Conservation (phyloP, 2,888 invertebrate species). For the Dicranocentrus wangi region DNA sequence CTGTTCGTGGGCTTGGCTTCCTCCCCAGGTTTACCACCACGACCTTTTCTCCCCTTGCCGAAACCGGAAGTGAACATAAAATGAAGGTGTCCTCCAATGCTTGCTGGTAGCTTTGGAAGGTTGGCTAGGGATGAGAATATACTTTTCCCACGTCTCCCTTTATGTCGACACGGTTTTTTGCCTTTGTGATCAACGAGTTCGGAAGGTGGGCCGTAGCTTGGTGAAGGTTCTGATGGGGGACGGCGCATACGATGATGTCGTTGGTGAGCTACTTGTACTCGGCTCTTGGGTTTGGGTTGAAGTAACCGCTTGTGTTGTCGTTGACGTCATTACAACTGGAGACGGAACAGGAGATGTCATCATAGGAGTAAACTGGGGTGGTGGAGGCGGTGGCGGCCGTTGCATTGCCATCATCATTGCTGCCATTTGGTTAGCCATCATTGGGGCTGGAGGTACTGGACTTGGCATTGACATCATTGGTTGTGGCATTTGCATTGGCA, state of each 20-base stretch:
- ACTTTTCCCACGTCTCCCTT: slow-evolving; percentile 24
- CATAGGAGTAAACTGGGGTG: too few relatives aligned
- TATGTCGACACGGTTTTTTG: slow-evolving; percentile 11
- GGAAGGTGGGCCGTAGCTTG: slow-evolving; percentile 4
- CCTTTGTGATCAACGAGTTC: not conserved
- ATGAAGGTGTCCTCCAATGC: slow-evolving; percentile 36
- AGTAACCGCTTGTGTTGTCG: not conserved
- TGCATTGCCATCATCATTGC: not conserved
- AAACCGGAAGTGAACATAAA: slow-evolving; percentile 38
- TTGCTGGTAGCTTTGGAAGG: slow-evolving; percentile 29
- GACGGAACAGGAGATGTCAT: not conserved
- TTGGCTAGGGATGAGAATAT: not conserved
- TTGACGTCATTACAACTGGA: not conserved
- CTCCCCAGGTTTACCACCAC: not conserved
- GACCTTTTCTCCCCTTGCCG: slow-evolving; percentile 18
- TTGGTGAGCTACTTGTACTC: not conserved
- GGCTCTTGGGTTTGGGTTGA: not conserved
- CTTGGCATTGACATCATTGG: not conserved
- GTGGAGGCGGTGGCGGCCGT: not conserved
- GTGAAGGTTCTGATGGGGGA: not conserved
- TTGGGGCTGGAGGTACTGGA: not conserved
- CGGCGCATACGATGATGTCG: not conserved
- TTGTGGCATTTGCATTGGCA: not conserved
- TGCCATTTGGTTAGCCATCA: slow-evolving; percentile 1
- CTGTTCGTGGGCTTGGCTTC: slow-evolving; percentile 21